phyloP scores from a whole-genome alignment of 2,797 vertebrate species.

The Arremon brunneinucha region DNA sequence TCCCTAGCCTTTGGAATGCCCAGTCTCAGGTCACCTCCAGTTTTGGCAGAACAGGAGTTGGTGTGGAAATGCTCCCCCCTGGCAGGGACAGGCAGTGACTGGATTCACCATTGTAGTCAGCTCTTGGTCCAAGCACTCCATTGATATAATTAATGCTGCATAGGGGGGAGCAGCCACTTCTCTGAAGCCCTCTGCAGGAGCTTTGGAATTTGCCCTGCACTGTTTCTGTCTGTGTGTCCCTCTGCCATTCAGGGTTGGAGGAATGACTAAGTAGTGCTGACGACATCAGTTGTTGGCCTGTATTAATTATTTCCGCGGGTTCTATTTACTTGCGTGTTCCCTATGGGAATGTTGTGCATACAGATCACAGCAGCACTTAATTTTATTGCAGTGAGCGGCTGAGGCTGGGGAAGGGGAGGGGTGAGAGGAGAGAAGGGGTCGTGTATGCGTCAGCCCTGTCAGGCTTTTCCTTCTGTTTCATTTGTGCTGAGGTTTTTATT shows the following conservation, averaged over 20 bases:
- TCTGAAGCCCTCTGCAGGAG: neutral
- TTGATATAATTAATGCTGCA: neutral
- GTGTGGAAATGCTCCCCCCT: neutral
- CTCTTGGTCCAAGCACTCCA: neutral
- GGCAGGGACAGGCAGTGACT: neutral
- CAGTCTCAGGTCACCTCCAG: neutral
- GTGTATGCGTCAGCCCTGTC: constrained; percentile 44
- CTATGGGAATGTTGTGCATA: constrained; percentile 49
- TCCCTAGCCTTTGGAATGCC: neutral
- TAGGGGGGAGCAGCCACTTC: neutral
- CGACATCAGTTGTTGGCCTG: neutral
- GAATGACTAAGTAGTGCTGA: constrained; percentile 49
- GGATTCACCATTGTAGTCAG: neutral
- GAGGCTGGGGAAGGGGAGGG: constrained; percentile 8
- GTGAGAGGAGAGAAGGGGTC: constrained; percentile 17
- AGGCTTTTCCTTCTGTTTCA: constrained; percentile 62
- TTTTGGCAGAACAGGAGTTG: neutral
- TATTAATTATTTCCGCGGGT: constrained; percentile 53
- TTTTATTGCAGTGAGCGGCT: constrained; percentile 43
- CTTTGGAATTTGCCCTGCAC: neutral
- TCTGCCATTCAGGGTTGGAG: constrained; percentile 6
- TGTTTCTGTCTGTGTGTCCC: neutral
- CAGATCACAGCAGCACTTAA: constrained; percentile 37
- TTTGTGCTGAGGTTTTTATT: constrained; percentile 66
- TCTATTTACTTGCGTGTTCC: constrained; percentile 27